Conservation (phyloP, 2,888 invertebrate genomes). For the Sphinx pinastri region DNA sequence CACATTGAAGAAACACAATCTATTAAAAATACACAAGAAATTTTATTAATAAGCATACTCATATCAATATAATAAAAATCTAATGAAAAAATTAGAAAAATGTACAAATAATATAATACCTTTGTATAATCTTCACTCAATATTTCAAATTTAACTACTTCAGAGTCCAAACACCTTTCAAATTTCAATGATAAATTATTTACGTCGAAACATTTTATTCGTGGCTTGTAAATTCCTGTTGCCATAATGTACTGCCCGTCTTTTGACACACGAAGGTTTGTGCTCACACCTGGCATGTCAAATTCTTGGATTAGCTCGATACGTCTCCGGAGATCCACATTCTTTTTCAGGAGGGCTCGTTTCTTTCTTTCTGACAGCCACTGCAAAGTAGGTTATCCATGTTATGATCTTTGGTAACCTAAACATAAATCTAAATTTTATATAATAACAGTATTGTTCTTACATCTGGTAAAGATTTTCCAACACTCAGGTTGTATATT, state of each 20-base stretch:
- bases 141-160: slow-evolving; percentile 96
- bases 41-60: neutral
- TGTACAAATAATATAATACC: slow-evolving; percentile 73
- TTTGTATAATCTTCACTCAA: slow-evolving; percentile 98
- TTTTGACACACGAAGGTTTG: slow-evolving; percentile 91
- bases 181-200: slow-evolving; percentile 98
- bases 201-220: slow-evolving; percentile 98
- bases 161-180: slow-evolving; percentile 98
- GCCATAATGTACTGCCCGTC: slow-evolving; percentile 97
- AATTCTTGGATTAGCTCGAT: slow-evolving; percentile 99
- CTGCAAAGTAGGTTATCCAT: slow-evolving; percentile 73
- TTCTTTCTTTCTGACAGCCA: slow-evolving; percentile 95
- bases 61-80: neutral
- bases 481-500: slow-evolving; percentile 98
- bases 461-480: slow-evolving; percentile 98
- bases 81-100: neutral
- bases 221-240: slow-evolving; percentile 97
- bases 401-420: too few relatives aligned
- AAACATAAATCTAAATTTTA: neutral
- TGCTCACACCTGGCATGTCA: slow-evolving; percentile 98
- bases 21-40: slow-evolving; percentile 68
- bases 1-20: slow-evolving; percentile 93
- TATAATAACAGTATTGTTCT: slow-evolving; percentile 51
- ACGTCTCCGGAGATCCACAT: slow-evolving; percentile 94
- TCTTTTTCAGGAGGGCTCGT: slow-evolving; percentile 91